phyloP scores from a whole-genome alignment of 2,888 invertebrate genomes.

The Ashinkailepas kermadecensis region DNA sequence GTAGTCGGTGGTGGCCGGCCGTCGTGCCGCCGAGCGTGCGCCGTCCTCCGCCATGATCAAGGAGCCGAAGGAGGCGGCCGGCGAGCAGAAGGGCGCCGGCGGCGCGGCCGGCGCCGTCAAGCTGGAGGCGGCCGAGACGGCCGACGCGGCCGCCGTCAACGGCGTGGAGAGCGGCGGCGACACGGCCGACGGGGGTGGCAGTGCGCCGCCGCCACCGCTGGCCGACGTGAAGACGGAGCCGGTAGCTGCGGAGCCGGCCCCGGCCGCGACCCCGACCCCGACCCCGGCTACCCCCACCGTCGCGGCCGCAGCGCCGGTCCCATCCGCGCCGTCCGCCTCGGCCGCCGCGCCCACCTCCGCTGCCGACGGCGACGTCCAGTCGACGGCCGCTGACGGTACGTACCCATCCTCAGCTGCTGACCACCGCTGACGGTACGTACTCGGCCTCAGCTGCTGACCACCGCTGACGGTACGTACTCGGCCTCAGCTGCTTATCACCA shows the following conservation, averaged over 20 bases:
- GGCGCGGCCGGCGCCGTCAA: slow-evolving; percentile 20
- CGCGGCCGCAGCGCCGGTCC: too few relatives aligned
- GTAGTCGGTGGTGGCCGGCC: too few relatives aligned
- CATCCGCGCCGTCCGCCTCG: background rate
- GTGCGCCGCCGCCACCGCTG: background rate
- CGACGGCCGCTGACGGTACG: background rate
- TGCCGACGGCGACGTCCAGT: background rate
- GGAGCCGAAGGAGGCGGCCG: slow-evolving; percentile 35
- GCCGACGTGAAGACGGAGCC: background rate
- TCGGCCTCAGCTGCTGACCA: too few relatives aligned
- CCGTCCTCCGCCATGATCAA: slow-evolving; percentile 34
- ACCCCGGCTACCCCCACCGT: too few relatives aligned
- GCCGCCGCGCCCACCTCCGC: background rate
- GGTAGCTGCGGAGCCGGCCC: background rate
- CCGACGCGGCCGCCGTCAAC: background rate
- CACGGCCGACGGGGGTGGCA: background rate
- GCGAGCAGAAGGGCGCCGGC: slow-evolving; percentile 32
- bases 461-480: too few relatives aligned
- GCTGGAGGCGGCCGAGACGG: background rate
- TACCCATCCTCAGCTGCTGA: background rate
- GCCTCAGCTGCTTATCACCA: too few relatives aligned
- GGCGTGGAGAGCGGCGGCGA: background rate
- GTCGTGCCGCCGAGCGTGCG: too few relatives aligned
- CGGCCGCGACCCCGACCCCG: background rate
- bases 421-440: too few relatives aligned